phyloP scores from a whole-genome alignment of 2,888 invertebrate species.

The Thecophora atra region DNA sequence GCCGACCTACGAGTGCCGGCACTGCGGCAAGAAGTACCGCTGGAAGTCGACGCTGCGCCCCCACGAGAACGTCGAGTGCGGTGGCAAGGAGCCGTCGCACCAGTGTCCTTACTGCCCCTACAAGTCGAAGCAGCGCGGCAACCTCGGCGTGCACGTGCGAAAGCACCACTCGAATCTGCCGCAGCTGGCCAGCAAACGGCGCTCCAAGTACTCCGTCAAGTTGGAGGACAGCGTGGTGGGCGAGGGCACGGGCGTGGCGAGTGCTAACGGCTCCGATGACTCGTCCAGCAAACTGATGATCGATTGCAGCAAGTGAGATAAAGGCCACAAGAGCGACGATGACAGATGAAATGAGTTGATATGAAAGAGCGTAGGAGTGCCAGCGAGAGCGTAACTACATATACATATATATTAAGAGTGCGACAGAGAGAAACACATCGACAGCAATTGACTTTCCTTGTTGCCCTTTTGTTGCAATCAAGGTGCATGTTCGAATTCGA shows the following conservation, averaged over 20 bases:
- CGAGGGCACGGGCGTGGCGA: constrained; percentile 42
- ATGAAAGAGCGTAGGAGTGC: neutral
- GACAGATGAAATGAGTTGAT: neutral
- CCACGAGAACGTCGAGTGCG: constrained; percentile 84
- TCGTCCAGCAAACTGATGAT: constrained; percentile 58
- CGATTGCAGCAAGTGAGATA: constrained; percentile 55
- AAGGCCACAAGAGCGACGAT: neutral
- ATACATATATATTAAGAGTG: neutral
- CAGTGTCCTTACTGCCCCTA: constrained; percentile 81
- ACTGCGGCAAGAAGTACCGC: constrained; percentile 84
- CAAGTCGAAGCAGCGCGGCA: constrained; percentile 81
- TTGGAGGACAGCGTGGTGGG: constrained; percentile 47
- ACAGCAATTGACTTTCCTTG: neutral
- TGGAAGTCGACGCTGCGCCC: constrained; percentile 86
- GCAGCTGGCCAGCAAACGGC: constrained; percentile 60
- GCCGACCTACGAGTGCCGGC: constrained; percentile 70
- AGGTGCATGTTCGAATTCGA: constrained; percentile 20
- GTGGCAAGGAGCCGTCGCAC: constrained; percentile 82
- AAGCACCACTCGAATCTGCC: constrained; percentile 73
- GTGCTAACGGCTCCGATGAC: constrained; percentile 54
- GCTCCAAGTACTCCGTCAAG: constrained; percentile 59
- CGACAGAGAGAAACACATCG: neutral
- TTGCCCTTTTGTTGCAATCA: neutral
- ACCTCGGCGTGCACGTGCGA: constrained; percentile 80
- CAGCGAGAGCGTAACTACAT: neutral